Evolutionary conservation across 2,888 invertebrate species (phyloP).

Genomic region (Tupiocoris notatus): DNA sequence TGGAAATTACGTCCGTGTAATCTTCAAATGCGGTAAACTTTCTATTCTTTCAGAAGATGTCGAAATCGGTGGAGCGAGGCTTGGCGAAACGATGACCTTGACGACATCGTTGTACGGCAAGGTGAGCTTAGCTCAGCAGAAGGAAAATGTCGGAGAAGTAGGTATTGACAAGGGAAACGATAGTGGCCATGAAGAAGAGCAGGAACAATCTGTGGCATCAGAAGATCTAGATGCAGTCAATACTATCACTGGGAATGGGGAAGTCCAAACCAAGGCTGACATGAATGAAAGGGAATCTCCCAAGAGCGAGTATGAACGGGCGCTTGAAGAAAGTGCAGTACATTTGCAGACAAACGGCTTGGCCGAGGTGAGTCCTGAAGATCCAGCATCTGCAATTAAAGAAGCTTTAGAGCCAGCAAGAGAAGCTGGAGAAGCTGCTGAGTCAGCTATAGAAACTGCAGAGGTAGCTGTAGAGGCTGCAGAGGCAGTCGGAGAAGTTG

Average conservation of each 20-base stretch:
- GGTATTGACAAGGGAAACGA: slow-evolving; percentile 7
- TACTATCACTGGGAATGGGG: slow-evolving; percentile 37
- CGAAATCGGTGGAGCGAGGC: slow-evolving; percentile 34
- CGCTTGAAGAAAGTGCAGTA: no score
- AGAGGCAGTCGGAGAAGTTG: not conserved
- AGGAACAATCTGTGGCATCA: not conserved
- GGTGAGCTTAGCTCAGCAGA: not conserved
- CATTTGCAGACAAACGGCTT: no score
- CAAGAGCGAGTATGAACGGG: no score
- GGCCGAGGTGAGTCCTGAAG: no score
- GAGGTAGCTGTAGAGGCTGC: no score
- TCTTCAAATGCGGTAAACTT: not conserved
- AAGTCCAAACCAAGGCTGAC: slow-evolving; percentile 8
- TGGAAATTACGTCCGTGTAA: not conserved
- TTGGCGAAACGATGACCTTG: slow-evolving; percentile 39
- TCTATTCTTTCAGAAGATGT: slow-evolving; percentile 33
- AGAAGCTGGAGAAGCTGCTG: slow-evolving; percentile 5
- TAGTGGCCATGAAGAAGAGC: slow-evolving; percentile 21
- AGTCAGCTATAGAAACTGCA: no score
- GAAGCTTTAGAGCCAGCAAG: slow-evolving; percentile 25
- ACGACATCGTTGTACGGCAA: slow-evolving; percentile 10
- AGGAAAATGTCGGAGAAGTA: not conserved
- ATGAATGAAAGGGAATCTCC: not conserved
- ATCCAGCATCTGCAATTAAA: slow-evolving; percentile 15
- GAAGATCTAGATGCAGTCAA: slow-evolving; percentile 6